Evolutionary conservation across 2,888 invertebrate genomes (phyloP).

Genomic region (Plebejus anna): DNA sequence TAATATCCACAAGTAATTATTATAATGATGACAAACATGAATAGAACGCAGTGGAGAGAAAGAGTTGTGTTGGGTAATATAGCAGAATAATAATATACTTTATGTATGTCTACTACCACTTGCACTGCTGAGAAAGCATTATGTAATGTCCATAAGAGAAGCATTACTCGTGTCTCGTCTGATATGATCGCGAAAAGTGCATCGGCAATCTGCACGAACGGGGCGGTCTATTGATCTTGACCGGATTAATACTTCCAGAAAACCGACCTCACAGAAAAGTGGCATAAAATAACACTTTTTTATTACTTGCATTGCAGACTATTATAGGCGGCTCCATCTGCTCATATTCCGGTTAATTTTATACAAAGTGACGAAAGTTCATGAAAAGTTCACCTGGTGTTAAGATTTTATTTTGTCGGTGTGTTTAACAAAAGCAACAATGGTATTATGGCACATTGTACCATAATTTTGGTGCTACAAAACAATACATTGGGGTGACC

Average conservation of each 20-base stretch:
- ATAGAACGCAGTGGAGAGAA: slow-evolving; percentile 43
- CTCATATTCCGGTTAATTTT: too few relatives aligned
- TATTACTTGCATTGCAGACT: too few relatives aligned
- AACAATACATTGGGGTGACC: background rate
- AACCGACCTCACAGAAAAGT: too few relatives aligned
- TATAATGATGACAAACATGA: slow-evolving; percentile 51
- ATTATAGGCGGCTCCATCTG: too few relatives aligned
- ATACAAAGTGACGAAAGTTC: background rate
- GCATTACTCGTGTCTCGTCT: background rate
- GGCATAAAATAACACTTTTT: too few relatives aligned
- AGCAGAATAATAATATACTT: background rate
- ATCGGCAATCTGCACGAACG: too few relatives aligned
- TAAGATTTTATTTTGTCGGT: background rate
- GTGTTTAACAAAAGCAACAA: background rate
- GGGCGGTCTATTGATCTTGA: too few relatives aligned
- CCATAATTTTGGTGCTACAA: background rate
- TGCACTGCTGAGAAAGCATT: background rate
- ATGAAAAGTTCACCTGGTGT: background rate
- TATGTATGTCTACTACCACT: background rate
- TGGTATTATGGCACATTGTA: background rate
- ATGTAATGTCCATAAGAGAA: background rate
- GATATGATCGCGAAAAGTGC: too few relatives aligned
- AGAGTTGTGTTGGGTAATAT: slow-evolving; percentile 37
- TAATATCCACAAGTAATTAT: slow-evolving; percentile 41
- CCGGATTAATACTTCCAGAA: too few relatives aligned